Conservation (phyloP, 2,888 invertebrate species). For the Campaea margaritaria region DNA sequence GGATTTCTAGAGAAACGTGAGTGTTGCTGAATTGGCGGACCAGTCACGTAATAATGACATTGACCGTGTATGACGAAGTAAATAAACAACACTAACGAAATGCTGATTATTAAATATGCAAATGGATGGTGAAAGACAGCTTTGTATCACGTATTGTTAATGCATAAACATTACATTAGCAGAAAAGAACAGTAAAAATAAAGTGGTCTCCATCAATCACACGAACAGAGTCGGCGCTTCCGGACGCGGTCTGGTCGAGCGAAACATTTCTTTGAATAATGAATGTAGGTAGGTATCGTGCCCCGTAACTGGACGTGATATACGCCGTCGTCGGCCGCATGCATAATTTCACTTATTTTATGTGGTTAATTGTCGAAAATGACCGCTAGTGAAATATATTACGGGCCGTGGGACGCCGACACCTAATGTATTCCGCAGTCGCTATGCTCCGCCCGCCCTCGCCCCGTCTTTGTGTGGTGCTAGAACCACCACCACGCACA, state of each 20-base stretch:
- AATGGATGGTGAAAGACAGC: slow-evolving; percentile 29
- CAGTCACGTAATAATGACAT: slow-evolving; percentile 30
- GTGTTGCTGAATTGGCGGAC: slow-evolving; percentile 19
- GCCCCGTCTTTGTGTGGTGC: slow-evolving; percentile 61
- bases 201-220: slow-evolving; percentile 83
- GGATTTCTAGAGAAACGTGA: slow-evolving; percentile 19
- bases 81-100: slow-evolving; percentile 26
- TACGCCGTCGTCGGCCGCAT: slow-evolving; percentile 84
- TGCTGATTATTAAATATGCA: slow-evolving; percentile 26
- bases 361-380: slow-evolving; percentile 86
- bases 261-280: slow-evolving; percentile 86
- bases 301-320: slow-evolving; percentile 85
- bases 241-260: slow-evolving; percentile 79
- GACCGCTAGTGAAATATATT: slow-evolving; percentile 84
- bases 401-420: slow-evolving; percentile 73
- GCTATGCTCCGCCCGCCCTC: slow-evolving; percentile 73
- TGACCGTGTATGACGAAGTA: slow-evolving; percentile 23
- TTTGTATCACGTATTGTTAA: slow-evolving; percentile 43
- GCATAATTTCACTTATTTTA: slow-evolving; percentile 86
- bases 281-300: slow-evolving; percentile 83
- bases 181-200: slow-evolving; percentile 74
- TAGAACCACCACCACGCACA: slow-evolving; percentile 39
- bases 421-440: slow-evolving; percentile 81
- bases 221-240: slow-evolving; percentile 79
- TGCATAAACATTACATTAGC: slow-evolving; percentile 58